phyloP scores from a whole-genome alignment of 2,113 vertebrate species.

The Macroglossus sobrinus region DNA sequence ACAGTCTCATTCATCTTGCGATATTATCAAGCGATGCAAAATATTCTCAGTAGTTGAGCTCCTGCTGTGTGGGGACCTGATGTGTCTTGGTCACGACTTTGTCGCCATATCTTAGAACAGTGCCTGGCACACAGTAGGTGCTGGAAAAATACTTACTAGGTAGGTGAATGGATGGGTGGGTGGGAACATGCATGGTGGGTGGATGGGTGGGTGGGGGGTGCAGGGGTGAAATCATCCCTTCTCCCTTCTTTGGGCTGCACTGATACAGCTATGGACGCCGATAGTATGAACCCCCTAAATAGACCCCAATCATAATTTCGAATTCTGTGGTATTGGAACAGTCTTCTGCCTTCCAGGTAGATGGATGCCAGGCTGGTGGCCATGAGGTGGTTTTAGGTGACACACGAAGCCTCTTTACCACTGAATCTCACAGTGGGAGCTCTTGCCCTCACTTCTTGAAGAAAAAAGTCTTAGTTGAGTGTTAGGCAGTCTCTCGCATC shows the following conservation, averaged over 20 bases:
- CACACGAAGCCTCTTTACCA: neutral
- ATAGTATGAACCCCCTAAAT: neutral
- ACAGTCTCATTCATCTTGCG: neutral
- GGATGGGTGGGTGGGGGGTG: fast-evolving
- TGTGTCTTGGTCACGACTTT: neutral
- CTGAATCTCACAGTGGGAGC: neutral
- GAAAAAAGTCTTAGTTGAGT: neutral
- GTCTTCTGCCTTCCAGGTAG: neutral
- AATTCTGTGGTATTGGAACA: neutral
- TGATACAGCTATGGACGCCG: neutral
- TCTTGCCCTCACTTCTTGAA: neutral
- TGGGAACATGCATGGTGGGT: neutral
- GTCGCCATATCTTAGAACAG: neutral
- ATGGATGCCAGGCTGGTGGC: neutral
- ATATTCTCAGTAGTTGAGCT: neutral
- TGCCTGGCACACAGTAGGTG: too few relatives aligned
- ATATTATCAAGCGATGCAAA: neutral
- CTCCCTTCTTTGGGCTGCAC: neutral
- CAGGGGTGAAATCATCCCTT: neutral
- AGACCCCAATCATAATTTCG: neutral
- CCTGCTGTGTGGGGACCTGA: neutral
- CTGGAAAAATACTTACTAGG: neutral
- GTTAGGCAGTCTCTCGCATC: neutral
- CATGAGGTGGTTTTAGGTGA: neutral
- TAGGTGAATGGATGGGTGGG: neutral